Evolutionary conservation across 2,797 vertebrate genomes (phyloP), one percentile per base, ranked within the genome.

Genomic region (Manis javanica): DNA sequence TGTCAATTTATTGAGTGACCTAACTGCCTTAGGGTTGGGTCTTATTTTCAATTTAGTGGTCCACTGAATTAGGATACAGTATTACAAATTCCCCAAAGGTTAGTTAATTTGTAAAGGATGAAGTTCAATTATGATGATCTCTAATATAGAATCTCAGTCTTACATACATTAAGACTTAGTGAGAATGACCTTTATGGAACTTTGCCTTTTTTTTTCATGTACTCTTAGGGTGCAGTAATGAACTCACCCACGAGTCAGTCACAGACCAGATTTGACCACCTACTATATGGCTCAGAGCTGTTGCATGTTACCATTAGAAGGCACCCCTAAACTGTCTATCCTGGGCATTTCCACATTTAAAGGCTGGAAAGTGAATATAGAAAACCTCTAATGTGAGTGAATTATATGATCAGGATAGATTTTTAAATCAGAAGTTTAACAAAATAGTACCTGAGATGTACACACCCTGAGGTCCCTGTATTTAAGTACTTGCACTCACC

Each of bases 31-130:
- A 51, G 66, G 21, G 51, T 74, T 86, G 13, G 24, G 9, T 72
- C 49, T 85, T 86, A 34, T 37, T 71, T 64, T 79, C 12, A 64
- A 11, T 90, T 66, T 90, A 29, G 66, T 96, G 26, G 21, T 59
- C 49, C 3, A 79, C 3, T 72, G 19, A 64, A 74, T 88, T 39
- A 57, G 31, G 90, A 66, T 74, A 86, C 66, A 64, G 13, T 64
- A 55, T 49, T 79, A 66, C 23, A 59, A 72, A 81, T 86, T 34
- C 21, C 21, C 12, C 42, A 90, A 81, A 64, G 24, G 59, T 64
- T 92, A 78, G 14, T 79, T 93, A 90, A 93, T 74, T 93, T 79
- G 26, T 86, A 51, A 90, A 66, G 81, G 19, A 24, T 34, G 59
- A 46, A 66, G 7, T 72, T 55, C 18, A 82, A 81, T 79, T 85